phyloP scores from a whole-genome alignment of 2,797 vertebrate species.

The Triplophysa yarkandensis region DNA sequence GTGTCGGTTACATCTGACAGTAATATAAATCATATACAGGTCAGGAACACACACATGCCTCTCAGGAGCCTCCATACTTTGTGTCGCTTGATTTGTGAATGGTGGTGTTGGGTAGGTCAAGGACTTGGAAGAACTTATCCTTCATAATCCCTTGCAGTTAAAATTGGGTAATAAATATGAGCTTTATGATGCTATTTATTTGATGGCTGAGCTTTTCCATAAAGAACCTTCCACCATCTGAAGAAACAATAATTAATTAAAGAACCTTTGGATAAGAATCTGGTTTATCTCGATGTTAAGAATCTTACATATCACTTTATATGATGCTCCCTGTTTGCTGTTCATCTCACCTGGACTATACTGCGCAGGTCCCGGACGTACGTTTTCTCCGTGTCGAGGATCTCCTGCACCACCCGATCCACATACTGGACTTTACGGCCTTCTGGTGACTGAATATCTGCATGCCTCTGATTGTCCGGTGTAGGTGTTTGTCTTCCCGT shows the following conservation, averaged over 20 bases:
- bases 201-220: too few species aligned
- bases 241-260: too few species aligned
- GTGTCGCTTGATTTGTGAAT: not conserved
- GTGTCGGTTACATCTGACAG: constrained; percentile 17
- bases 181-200: too few species aligned
- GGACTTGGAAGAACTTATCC: not conserved
- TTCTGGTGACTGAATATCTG: constrained; percentile 67
- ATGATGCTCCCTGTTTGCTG: too few species aligned
- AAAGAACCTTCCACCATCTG: too few species aligned
- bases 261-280: too few species aligned
- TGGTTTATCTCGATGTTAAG: too few species aligned
- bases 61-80: not conserved
- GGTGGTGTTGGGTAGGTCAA: not conserved
- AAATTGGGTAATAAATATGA: too few species aligned
- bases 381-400: constrained; percentile 93
- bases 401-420: constrained; percentile 95
- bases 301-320: not conserved
- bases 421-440: constrained; percentile 91
- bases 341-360: constrained; percentile 88
- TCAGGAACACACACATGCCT: constrained; percentile 21
- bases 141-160: not conserved
- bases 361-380: constrained; percentile 94
- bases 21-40: constrained; percentile 20
- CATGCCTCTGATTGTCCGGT: constrained; percentile 63
- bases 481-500: constrained; percentile 63